Conservation (phyloP, 2,888 invertebrate species). For the Drosophila macrospina region DNA sequence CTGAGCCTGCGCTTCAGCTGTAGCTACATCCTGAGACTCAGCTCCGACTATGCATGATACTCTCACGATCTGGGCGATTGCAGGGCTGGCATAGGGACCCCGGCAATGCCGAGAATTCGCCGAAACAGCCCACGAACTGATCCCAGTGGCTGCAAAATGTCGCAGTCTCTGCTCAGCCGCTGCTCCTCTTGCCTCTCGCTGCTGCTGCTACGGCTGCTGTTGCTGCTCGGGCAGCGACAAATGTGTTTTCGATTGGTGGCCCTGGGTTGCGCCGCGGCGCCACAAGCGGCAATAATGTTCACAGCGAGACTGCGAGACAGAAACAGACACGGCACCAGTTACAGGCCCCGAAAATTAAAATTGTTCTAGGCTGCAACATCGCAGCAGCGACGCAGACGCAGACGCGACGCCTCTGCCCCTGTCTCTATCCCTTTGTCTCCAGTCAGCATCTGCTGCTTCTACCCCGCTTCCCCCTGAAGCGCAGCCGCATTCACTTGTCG, state of each 20-base stretch:
- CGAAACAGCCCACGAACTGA: conserved; percentile 77
- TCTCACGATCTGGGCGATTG: conserved; percentile 75
- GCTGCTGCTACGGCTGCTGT: conserved; percentile 31
- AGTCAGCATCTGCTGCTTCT: neutral
- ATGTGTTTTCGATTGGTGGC: conserved; percentile 78
- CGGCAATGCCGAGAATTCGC: conserved; percentile 72
- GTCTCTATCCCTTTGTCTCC: neutral
- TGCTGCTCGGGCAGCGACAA: conserved; percentile 65
- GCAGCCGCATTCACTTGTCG: conserved; percentile 61
- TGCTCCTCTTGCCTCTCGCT: neutral
- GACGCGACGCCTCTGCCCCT: neutral
- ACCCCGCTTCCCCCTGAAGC: neutral
- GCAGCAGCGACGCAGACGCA: neutral
- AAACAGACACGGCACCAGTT: conserved; percentile 33
- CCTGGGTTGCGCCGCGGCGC: conserved; percentile 55
- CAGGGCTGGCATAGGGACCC: conserved; percentile 35
- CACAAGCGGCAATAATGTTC: conserved; percentile 68
- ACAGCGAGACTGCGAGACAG: conserved; percentile 22
- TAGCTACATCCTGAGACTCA: conserved; percentile 5
- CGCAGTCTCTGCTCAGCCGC: neutral
- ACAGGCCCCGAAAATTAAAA: conserved; percentile 61
- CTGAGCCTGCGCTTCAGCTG: conserved; percentile 26
- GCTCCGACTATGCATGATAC: conserved; percentile 52
- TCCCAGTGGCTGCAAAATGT: conserved; percentile 22
- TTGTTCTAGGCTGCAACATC: conserved; percentile 46